A percentile compares a stretch with the other conserved stretches of the same genome.
Conservation (phyloP, 2,797 vertebrate genomes). For the Tachyglossus aculeatus region DNA sequence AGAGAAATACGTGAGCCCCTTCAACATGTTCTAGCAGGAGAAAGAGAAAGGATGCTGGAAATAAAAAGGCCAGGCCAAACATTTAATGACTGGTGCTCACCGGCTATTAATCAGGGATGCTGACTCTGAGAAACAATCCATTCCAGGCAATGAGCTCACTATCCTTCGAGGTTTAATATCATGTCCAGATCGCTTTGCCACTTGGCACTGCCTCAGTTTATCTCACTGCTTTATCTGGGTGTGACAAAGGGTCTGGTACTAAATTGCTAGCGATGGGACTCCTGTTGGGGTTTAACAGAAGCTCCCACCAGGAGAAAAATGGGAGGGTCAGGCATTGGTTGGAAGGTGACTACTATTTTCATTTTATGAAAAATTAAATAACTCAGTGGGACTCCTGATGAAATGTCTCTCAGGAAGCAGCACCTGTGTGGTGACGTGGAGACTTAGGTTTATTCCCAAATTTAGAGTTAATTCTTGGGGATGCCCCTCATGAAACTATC, state of each 20-base stretch:
- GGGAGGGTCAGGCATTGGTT: neutral
- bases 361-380: too few relatives aligned
- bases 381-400: too few relatives aligned
- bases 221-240: neutral
- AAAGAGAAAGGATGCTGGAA: slow-evolving; percentile 14
- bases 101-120: slow-evolving; percentile 13
- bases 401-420: too few relatives aligned
- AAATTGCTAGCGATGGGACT: slow-evolving; percentile 2
- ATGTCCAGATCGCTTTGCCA: neutral
- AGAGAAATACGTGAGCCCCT: slow-evolving; percentile 5
- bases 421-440: too few relatives aligned
- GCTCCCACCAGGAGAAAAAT: neutral
- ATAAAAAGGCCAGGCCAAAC: slow-evolving; percentile 9
- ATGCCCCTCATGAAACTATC: too few relatives aligned
- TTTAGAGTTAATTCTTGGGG: too few relatives aligned
- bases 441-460: too few relatives aligned
- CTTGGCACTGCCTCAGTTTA: slow-evolving; percentile 8
- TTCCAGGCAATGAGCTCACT: slow-evolving; percentile 17
- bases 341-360: neutral
- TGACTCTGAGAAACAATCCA: neutral
- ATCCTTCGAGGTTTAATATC: slow-evolving; percentile 14
- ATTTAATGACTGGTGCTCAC: slow-evolving; percentile 29
- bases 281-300: neutral
- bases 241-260: neutral
- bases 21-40: slow-evolving; percentile 10